Evolutionary conservation across 2,797 vertebrate genomes (phyloP), one percentile per base, ranked within the genome.

Genomic region (Pantherophis alleghaniensis): DNA sequence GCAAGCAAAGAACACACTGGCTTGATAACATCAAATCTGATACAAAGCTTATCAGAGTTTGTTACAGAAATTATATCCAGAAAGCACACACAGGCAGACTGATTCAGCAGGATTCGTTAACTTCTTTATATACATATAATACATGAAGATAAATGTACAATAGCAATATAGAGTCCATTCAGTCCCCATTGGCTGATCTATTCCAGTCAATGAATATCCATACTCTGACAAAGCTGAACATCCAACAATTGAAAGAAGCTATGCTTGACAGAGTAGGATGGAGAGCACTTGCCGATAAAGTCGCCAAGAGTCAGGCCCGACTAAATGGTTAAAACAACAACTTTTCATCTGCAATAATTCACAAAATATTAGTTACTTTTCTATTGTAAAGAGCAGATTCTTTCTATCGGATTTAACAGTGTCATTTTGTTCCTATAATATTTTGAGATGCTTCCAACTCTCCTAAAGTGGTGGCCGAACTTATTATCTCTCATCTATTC

Each of bases 381-480:
- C 1, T 87, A 4, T 1, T 42, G 16, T 83, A 55, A 3, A 22
- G 61, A 94, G 51, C 69, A 2, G 6, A 51, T 91, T 32, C 61
- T 90, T 26, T 91, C 89, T 28, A 90, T 93, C 51, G 69, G 87
- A 10, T 5, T 32, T 91, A 26, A 6, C 0, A 91, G 0, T 87
- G 53, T 57, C 0, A 90, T 0, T 88, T 59, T 87, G 91, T 63
- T 42, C 91, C 87, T 1, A n/a, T 83, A 90, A 91, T 94, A 88
- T 3, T 89, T 91, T 92, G 66, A 92, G 86, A 96, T 55, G 79
- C 94, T 94, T 95, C 86, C 91, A 91, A 24, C 4, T 89, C 63
- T 96, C 95, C 93, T 93, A 91, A 95, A 92, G 93, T 63, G 92
- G 61, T 95, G 93, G 26, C 91, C 92, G 87, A 96, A 95, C 53